These are phyloP conservation scores for Karalla daura DNA, from an alignment of 2,797 vertebrate genomes.

Conservation along the genomic window DNA sequence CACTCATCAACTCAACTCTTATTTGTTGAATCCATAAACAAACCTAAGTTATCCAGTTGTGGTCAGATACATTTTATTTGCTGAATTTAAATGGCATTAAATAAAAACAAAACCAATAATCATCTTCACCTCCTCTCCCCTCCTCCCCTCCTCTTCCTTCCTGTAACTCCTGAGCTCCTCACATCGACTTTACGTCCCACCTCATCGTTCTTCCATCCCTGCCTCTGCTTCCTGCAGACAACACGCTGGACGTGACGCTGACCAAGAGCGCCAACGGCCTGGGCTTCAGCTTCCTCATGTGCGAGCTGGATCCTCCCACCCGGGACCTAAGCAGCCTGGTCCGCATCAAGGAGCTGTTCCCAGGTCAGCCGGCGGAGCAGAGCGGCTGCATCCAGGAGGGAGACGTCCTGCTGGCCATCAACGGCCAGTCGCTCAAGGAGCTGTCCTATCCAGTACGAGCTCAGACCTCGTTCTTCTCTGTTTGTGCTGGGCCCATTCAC, in stretches of 20 bases:
- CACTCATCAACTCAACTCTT: too few relatives aligned
- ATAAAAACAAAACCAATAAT: background rate
- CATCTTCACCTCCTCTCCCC: background rate
- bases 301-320: constrained; percentile 69
- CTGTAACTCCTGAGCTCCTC: background rate
- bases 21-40: too few relatives aligned
- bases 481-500: background rate
- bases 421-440: constrained; percentile 86
- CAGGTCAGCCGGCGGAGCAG: constrained; percentile 89
- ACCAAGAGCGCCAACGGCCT: constrained; percentile 86
- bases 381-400: constrained; percentile 86
- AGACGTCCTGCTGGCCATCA: constrained; percentile 90
- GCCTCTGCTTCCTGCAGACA: constrained; percentile 74
- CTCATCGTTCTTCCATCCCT: background rate
- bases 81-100: too few relatives aligned
- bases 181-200: background rate
- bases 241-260: constrained; percentile 87
- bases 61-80: too few relatives aligned
- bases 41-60: too few relatives aligned
- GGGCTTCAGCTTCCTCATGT: constrained; percentile 91
- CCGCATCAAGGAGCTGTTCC: constrained; percentile 89
- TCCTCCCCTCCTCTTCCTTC: background rate
- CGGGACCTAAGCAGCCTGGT: constrained; percentile 79
- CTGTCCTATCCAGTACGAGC: constrained; percentile 87
- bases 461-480: background rate